Evolutionary conservation across 2,797 vertebrate species (phyloP), one percentile per base, ranked within the genome.

Genomic region (Enteromius viviparus): DNA sequence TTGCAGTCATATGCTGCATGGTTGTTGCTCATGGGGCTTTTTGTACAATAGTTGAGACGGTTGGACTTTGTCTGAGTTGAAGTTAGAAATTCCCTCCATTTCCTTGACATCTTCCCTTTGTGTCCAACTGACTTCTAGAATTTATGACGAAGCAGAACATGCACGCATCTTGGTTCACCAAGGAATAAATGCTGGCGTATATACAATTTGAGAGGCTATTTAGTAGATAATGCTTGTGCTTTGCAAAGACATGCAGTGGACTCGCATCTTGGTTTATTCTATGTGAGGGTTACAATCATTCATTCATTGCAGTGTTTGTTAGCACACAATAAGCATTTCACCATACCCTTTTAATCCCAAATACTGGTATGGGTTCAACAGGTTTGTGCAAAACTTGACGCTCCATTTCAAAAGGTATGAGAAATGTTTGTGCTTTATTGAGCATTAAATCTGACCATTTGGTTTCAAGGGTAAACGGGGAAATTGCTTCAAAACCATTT

Each of bases 1-100:
- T 47, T 49, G 6, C 15, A 23, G 47, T 82, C 62, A 42, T 76
- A 14, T 55, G 72, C 32, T 47, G 51, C 34, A 53, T 83, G 51
- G 49, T 23, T 45, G 23, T 69, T 76, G 60, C 11, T 55, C 34
- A 55, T 34, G 66, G 53, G 37, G 10, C 2, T 51, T 65, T 75
- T 37, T 65, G 21, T 78, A 51, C 2, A 34, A 6, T 7, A 21
- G 6, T 47, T 60, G 23, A 71, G 51, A 58, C 11, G 2, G 19
- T 68, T 68, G 62, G 2, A 32, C 17, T 60, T 42, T 21, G 51
- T 58, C 12, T 37, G 37, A 42, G 17, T 49, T 34, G 15, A 65
- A 65, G 49, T 53, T 55, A 76, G n/a, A 62, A 53, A 66, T 65
- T 75, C 60, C 60, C 45, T 53, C 2, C 29, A 40, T 17, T 51